Evolutionary conservation across 2,888 invertebrate genomes (phyloP).

Genomic region (Limenitis camilla): DNA sequence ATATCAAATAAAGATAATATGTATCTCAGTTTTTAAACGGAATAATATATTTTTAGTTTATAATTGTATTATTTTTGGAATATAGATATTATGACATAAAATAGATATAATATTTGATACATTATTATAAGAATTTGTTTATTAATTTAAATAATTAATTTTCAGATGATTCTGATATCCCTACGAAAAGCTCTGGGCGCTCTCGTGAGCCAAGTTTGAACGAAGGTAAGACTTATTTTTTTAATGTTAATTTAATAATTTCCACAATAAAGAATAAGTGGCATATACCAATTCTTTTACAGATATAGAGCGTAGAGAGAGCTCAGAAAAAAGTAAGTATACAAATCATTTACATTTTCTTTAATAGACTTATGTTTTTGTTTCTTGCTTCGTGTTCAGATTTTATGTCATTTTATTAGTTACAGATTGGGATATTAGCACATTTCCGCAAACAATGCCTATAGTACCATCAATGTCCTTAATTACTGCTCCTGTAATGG

Average conservation of each 20-base stretch:
- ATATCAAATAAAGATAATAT: too few relatives aligned
- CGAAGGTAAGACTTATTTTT: conserved; percentile 34
- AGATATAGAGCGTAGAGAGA: conserved; percentile 3
- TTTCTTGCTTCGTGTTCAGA: too few relatives aligned
- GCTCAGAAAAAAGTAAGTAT: conserved; percentile 29
- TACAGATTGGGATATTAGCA: conserved; percentile 46
- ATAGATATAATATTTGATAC: background rate
- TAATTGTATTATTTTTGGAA: too few relatives aligned
- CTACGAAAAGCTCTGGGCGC: conserved; percentile 35
- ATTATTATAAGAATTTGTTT: background rate
- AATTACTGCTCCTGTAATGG: conserved; percentile 25
- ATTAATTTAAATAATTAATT: conserved; percentile 24
- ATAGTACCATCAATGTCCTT: conserved; percentile 13
- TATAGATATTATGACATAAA: too few relatives aligned
- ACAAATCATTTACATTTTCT: background rate
- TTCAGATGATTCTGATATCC: conserved; percentile 40
- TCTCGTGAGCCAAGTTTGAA: conserved; percentile 28
- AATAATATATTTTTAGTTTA: too few relatives aligned
- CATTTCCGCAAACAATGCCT: conserved; percentile 18
- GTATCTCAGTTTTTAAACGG: too few relatives aligned
- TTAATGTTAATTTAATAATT: too few relatives aligned
- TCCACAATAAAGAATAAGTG: background rate
- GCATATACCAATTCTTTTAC: conserved; percentile 3
- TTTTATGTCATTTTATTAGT: conserved; percentile 24
- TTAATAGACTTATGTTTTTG: too few relatives aligned